Evolutionary conservation across 2,797 vertebrate species (phyloP), one percentile per base, ranked within the genome.

Genomic region (Acanthornis magna): DNA sequence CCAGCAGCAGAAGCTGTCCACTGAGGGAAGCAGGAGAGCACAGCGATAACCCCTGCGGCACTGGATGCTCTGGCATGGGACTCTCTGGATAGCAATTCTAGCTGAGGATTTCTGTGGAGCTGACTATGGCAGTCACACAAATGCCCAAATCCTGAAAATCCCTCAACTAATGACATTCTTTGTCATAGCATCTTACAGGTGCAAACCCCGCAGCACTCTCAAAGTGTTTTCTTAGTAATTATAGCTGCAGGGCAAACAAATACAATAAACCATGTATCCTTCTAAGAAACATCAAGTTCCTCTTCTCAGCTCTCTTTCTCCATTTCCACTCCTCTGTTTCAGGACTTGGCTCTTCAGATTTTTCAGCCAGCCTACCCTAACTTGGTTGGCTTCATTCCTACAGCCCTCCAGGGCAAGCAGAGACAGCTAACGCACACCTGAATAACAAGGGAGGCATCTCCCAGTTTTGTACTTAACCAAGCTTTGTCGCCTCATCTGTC

Each of bases 181-280:
- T 55, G 23, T 34, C 53, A 62, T 10, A 40, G 43, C n/a, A 38
- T 13, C 40, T 70, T 42, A 23, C 18, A 45, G 40, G 36, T 22
- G 40, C 48, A 75, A 80, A 60, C 29, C 14, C 17, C 0, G 0
- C 6, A 10, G 36, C 43, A 62, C 54, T 26, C 30, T 20, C 12
- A 40, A 70, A 63, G 29, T 15, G 7, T 63, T 70, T 76, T 29
- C 40, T 55, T 27, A 32, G 54, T 53, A 76, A 62, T 91, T 79
- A 85, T 0, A 70, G 25, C 66, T 58, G 55, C 58, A 60, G 40
- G 60, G n/a, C 63, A 84, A 84, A 65, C 38, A 20, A 75, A 74
- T 36, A 72, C 1, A 9, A 36, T 53, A 85, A 87, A 70, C 32
- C 2, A 2, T 1, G 27, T 22, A 66, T 34, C 55, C 45, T 93